A percentile compares a stretch with the other conserved stretches of the same genome.
phyloP scores from a whole-genome alignment of 2,113 vertebrate species.

The Arvicanthis niloticus region DNA sequence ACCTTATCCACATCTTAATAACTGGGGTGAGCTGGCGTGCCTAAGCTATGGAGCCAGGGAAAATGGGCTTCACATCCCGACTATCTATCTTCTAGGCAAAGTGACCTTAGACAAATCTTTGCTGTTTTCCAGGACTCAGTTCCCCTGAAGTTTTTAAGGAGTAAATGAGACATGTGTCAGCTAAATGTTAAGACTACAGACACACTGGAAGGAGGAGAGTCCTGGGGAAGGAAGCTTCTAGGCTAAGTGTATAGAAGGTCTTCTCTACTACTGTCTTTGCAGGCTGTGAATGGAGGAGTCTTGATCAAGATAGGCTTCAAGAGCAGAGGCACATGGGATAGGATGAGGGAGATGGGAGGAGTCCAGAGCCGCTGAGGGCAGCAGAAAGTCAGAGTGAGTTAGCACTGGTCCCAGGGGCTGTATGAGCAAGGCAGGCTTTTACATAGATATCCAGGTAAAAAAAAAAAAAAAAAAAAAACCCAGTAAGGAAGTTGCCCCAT shows the following conservation, averaged over 20 bases:
- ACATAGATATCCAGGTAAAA: slow-evolving; percentile 80
- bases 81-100: neutral
- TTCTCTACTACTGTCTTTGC: neutral
- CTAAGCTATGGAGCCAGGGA: neutral
- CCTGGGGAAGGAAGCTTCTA: neutral
- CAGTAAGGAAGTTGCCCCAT: slow-evolving; percentile 80
- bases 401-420: slow-evolving; percentile 63
- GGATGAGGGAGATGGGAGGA: neutral
- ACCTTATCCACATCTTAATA: neutral
- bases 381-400: slow-evolving; percentile 82
- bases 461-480: slow-evolving; percentile 74
- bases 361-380: slow-evolving; percentile 74
- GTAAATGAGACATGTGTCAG: neutral
- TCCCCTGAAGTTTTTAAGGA: neutral
- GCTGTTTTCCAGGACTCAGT: neutral
- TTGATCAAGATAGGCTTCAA: neutral
- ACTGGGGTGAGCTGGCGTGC: neutral
- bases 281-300: neutral
- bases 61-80: neutral
- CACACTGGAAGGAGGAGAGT: neutral
- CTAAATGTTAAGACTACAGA: neutral
- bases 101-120: neutral
- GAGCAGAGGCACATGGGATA: neutral
- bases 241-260: neutral
- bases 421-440: slow-evolving; percentile 75